Conservation (phyloP, 2,113 vertebrate species). For the Heterotis niloticus region DNA sequence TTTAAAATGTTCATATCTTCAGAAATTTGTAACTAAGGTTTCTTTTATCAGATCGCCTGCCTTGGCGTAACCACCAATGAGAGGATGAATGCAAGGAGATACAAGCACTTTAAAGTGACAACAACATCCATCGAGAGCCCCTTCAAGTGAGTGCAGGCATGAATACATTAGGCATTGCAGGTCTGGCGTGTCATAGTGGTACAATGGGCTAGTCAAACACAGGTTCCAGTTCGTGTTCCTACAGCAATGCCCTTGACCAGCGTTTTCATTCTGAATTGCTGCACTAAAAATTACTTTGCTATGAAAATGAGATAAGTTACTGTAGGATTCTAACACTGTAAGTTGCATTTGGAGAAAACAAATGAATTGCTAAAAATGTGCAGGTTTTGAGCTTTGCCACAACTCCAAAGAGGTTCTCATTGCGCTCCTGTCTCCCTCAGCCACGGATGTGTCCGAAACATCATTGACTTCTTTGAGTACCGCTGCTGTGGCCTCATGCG, state of each 20-base stretch:
- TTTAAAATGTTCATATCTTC: no score
- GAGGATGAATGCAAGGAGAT: conserved; percentile 97
- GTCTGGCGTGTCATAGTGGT: neutral
- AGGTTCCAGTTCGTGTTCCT: neutral
- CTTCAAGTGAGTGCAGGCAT: conserved; percentile 80
- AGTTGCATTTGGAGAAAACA: no score
- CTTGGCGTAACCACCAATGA: conserved; percentile 98
- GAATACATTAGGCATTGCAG: neutral
- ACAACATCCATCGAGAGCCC: conserved; percentile 98
- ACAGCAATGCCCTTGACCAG: no score
- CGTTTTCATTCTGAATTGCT: no score
- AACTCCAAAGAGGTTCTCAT: no score
- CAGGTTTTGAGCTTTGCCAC: no score
- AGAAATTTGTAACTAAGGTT: no score
- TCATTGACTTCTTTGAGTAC: conserved; percentile 98
- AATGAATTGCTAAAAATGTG: no score
- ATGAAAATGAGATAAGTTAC: no score
- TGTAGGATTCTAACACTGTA: no score
- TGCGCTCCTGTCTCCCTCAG: conserved; percentile 55
- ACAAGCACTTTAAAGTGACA: conserved; percentile 99
- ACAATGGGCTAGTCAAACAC: no score
- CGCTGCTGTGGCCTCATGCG: conserved; percentile 96
- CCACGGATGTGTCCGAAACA: conserved; percentile 93
- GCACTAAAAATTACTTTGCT: no score
- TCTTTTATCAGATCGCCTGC: conserved; percentile 79